Evolutionary conservation across 1,140 invertebrate species (phyloP).

Genomic region (Stenopsyche tienmushanensis): DNA sequence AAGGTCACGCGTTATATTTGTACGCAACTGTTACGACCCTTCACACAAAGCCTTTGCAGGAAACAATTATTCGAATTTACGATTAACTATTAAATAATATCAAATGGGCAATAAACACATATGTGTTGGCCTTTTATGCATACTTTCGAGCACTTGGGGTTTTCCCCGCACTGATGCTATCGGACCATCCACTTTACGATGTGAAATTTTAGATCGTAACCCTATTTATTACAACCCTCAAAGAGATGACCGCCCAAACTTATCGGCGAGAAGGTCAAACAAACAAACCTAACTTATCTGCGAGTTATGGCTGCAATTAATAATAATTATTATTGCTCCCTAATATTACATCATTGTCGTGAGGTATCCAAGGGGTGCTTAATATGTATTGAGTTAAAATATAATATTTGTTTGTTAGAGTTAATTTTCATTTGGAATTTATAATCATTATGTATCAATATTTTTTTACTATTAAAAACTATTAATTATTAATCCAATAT

Average conservation of each 20-base stretch:
- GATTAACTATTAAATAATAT: slow-evolving; percentile 1
- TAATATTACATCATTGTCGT: too few relatives aligned
- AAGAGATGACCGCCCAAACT: neutral
- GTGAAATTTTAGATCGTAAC: neutral
- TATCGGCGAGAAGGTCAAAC: neutral
- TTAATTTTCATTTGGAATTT: too few relatives aligned
- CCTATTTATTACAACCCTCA: neutral
- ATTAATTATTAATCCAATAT: too few relatives aligned
- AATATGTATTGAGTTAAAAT: too few relatives aligned
- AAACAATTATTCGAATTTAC: slow-evolving; percentile 2
- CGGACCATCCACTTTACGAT: neutral
- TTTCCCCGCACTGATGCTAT: neutral
- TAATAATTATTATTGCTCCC: neutral
- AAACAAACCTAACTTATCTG: neutral
- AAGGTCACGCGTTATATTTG: too few relatives aligned
- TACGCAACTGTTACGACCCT: too few relatives aligned
- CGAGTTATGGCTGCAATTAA: neutral
- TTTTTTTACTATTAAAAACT: too few relatives aligned
- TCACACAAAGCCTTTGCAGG: too few relatives aligned
- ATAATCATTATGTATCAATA: too few relatives aligned
- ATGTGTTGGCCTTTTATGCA: neutral
- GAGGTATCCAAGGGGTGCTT: too few relatives aligned
- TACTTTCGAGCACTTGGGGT: neutral
- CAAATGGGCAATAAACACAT: slow-evolving; percentile 1
- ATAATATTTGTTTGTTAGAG: too few relatives aligned